Evolutionary conservation across 2,888 invertebrate species (phyloP), one percentile per base, ranked within the genome.

Genomic region (Micoletzkya japonica): DNA sequence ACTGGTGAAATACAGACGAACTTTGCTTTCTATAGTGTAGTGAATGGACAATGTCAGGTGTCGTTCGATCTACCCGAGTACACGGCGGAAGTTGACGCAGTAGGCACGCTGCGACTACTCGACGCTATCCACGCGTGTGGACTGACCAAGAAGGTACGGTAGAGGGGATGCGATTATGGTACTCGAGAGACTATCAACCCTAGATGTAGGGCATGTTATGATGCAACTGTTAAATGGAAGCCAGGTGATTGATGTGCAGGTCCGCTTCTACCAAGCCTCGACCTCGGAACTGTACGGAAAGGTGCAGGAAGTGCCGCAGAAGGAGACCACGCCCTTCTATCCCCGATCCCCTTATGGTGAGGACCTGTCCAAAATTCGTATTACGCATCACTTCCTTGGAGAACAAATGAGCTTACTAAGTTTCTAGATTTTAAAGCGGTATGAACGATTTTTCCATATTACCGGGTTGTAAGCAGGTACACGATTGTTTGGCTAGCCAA

Each of bases 1-100:
- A n/a, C n/a, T n/a, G n/a, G n/a, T n/a, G n/a, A n/a, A n/a, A n/a
- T n/a, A n/a, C n/a, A n/a, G n/a, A n/a, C n/a, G n/a, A n/a, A n/a
- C n/a, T n/a, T n/a, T n/a, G n/a, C n/a, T n/a, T n/a, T n/a, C n/a
- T n/a, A n/a, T n/a, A n/a, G n/a, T n/a, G n/a, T n/a, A n/a, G n/a
- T n/a, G n/a, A n/a, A n/a, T n/a, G n/a, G n/a, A n/a, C n/a, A n/a
- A n/a, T n/a, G n/a, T 57, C 80, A 91, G 91, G 90, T 91, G 54
- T 98, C 97, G 0, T 98, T 98, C 86, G 97, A 99, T 85, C 88
- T 98, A 73, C 95, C 95, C 82, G 97, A 99, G 87, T 99, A 99
- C 85, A 98, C 98, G 0, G 95, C 97, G 0, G 95, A 99, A 88
- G 95, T 96, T 1, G 95, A 95, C 87, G 95, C 92, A 0, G 90